These are phyloP conservation scores for Bovichtus diacanthus DNA, from an alignment of 2,797 vertebrate species.

Conservation along the genomic window DNA sequence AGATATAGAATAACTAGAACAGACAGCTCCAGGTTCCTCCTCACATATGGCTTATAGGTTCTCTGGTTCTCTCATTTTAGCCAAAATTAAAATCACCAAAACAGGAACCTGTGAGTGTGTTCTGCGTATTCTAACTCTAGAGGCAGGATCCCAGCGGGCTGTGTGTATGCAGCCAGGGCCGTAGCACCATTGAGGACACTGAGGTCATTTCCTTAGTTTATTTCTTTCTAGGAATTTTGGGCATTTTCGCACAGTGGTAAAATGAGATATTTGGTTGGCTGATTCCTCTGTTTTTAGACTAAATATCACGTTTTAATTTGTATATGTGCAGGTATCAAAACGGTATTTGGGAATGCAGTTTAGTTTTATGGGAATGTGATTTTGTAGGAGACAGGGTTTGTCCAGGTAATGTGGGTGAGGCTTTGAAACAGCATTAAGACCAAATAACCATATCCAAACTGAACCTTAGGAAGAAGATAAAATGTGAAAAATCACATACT, in stretches of 20 bases:
- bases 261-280: not conserved
- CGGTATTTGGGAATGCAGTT: too few relatives aligned
- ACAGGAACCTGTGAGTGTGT: constrained; percentile 53
- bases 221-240: not conserved
- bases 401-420: not conserved
- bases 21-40: constrained; percentile 49
- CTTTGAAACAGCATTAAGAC: not conserved
- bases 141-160: constrained; percentile 60
- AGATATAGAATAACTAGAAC: constrained; percentile 62
- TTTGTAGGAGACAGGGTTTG: too few relatives aligned
- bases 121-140: constrained; percentile 62
- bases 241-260: not conserved
- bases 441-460: not conserved
- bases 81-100: constrained; percentile 52
- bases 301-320: not conserved
- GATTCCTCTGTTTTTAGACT: not conserved
- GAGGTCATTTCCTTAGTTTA: constrained; percentile 26
- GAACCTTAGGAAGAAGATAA: not conserved
- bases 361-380: too few relatives aligned
- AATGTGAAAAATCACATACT: not conserved
- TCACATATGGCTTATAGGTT: constrained; percentile 71
- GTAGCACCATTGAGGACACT: constrained; percentile 24
- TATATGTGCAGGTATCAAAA: not conserved
- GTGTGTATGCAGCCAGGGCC: constrained; percentile 42
- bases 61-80: constrained; percentile 35